Evolutionary conservation across 2,888 invertebrate species (phyloP).

Genomic region (Cryptocephalus moraei): DNA sequence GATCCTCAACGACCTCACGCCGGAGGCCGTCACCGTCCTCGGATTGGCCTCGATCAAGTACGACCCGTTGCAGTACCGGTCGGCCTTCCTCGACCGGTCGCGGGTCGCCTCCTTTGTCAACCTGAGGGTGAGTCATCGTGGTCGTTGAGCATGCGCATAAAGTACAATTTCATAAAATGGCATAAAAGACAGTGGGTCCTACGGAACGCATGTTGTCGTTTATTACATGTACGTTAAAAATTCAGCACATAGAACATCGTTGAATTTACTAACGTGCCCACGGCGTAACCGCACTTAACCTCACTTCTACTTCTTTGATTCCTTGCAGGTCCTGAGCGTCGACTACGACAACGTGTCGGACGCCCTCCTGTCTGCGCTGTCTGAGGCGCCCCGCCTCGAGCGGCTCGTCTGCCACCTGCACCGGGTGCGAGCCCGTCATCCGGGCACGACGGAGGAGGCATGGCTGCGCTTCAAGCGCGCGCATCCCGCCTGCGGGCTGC

Average conservation of each 20-base stretch:
- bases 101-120: slow-evolving; percentile 49
- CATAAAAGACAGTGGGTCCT: no score
- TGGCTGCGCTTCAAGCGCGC: slow-evolving; percentile 49
- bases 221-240: no score
- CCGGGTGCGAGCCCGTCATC: slow-evolving; percentile 52
- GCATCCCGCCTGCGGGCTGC: slow-evolving; percentile 48
- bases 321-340: slow-evolving; percentile 40
- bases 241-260: no score
- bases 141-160: no score
- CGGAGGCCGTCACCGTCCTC: slow-evolving; percentile 49
- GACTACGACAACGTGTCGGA: slow-evolving; percentile 48
- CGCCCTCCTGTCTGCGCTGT: slow-evolving; percentile 34
- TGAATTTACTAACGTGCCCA: no score
- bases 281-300: no score
- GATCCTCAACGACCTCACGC: slow-evolving; percentile 32
- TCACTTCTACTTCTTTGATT: slow-evolving; percentile 1
- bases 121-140: slow-evolving; percentile 40
- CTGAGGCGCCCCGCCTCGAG: slow-evolving; percentile 37
- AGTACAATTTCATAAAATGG: no score
- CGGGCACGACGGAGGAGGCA: slow-evolving; percentile 50
- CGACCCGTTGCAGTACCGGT: slow-evolving; percentile 54
- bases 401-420: slow-evolving; percentile 61
- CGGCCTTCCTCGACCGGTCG: slow-evolving; percentile 44
- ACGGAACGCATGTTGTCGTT: no score
- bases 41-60: slow-evolving; percentile 65